Base-by-base conservation (phyloP, 2,113 vertebrate genomes). In the Cacatua alba region DNA sequence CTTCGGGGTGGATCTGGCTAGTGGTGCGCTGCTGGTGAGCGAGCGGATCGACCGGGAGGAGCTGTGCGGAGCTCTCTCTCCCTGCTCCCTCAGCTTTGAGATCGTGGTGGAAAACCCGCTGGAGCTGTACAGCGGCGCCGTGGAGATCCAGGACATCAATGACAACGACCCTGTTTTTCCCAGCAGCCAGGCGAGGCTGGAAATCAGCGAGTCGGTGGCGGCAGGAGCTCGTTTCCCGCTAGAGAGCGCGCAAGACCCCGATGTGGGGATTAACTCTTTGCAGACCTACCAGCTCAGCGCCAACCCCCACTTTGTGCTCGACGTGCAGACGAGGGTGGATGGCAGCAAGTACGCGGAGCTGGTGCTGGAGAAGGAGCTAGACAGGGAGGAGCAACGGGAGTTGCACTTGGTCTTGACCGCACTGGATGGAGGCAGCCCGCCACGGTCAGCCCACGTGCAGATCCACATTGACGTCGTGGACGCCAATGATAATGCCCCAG, bases 11-110 rank as follows among this genome's bases (percentile, higher is more conserved):
- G 98, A 98, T 90, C 80, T 98, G 82, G 83, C 92, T 82, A 98
- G 90, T 46, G 98, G 98, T 20, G 93, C 98, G 94, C 95, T 99
- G 96, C 96, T 98, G 55, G 98, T 98, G 88, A 97, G 95, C 37
- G 98, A 98, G 64, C 97, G 98, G 49, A 98, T 99, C 93, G 98
- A 99, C 51, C 97, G 98, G 51, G 98, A 98, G 94, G 97, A 98
- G 83, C 97, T 98, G 9, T 98, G 98, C 52, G 98, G 98, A 4
- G 76, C 97, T 2, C 95, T 97, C 48, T 97, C 98, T 23, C 98
- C 98, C 37, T 99, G 98, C 65, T 96, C 97, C 11, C 71, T 99
- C 55, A 97, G 98, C 96, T 98, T 99, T 93, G 98, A 99, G 92
- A 95, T 98, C 68, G 94, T 98, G 71, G 94, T 98, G 35, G 98